Conservation (phyloP, 1,140 invertebrate genomes). For the Zaprionus lachaisei region DNA sequence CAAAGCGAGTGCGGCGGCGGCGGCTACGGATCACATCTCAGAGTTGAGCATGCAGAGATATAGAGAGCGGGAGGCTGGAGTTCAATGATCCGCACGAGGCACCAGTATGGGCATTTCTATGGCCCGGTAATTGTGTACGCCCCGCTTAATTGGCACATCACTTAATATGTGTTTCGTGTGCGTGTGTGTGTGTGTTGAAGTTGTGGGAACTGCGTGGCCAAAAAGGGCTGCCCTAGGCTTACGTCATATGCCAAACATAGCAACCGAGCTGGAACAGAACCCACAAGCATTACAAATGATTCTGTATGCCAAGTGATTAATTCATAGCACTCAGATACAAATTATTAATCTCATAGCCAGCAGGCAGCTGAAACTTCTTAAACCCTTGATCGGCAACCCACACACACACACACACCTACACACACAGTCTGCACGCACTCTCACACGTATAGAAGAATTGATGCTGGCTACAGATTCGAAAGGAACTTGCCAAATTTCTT, state of each 20-base stretch:
- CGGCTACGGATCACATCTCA: conserved; percentile 29
- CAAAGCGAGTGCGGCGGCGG: conserved; percentile 66
- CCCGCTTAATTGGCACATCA: conserved; percentile 56
- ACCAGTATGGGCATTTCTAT: conserved; percentile 42
- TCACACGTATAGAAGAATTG: conserved; percentile 36
- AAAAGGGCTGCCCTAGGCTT: conserved; percentile 54
- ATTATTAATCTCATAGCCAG: conserved; percentile 42
- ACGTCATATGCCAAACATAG: conserved; percentile 66
- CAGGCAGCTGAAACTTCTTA: conserved; percentile 31
- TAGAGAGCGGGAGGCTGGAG: conserved; percentile 45
- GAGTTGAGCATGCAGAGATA: conserved; percentile 7
- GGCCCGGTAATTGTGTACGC: conserved; percentile 41
- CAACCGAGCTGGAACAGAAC: not conserved
- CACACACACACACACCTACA: conserved; percentile 1
- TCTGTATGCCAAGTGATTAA: conserved; percentile 47
- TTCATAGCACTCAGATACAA: conserved; percentile 50
- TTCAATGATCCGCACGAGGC: conserved; percentile 67
- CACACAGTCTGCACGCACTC: not conserved
- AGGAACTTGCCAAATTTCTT: conserved; percentile 65
- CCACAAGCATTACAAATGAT: conserved; percentile 27
- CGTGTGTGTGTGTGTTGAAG: not conserved
- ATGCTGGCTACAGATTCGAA: conserved; percentile 39
- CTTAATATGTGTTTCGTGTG: conserved; percentile 11
- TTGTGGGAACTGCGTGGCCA: conserved; percentile 27
- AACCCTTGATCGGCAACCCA: conserved; percentile 17